phyloP scores from a whole-genome alignment of 1,140 invertebrate species.

The Drosophila eugracilis region DNA sequence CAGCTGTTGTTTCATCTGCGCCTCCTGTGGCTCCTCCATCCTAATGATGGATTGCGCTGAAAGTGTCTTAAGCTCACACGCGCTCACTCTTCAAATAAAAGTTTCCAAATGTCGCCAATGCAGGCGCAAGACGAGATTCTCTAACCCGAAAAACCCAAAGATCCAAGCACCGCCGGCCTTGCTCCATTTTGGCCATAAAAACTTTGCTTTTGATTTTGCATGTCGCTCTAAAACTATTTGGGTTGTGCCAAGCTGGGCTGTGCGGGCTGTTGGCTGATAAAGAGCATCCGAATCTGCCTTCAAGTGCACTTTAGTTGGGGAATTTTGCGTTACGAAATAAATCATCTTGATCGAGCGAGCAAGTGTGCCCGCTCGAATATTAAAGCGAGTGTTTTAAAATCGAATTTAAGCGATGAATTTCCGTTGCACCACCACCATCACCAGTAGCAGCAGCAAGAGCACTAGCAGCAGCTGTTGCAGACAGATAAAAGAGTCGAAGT shows the following conservation, averaged over 20 bases:
- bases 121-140: slow-evolving; percentile 34
- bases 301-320: slow-evolving; percentile 45
- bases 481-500: slow-evolving; percentile 36
- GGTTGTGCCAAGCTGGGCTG: slow-evolving; percentile 33
- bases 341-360: slow-evolving; percentile 76
- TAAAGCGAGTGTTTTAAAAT: slow-evolving; percentile 49
- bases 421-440: no score
- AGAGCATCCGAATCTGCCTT: slow-evolving; percentile 23
- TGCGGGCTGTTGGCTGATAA: slow-evolving; percentile 56
- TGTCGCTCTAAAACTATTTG: slow-evolving; percentile 54
- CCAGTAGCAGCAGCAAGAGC: no score
- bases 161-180: slow-evolving; percentile 11
- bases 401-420: slow-evolving; percentile 36
- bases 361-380: slow-evolving; percentile 56
- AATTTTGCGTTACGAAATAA: slow-evolving; percentile 53
- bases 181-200: slow-evolving; percentile 63
- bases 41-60: slow-evolving; percentile 76
- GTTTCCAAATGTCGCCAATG: slow-evolving; percentile 68
- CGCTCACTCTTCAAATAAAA: slow-evolving; percentile 59
- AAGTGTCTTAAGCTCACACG: slow-evolving; percentile 72
- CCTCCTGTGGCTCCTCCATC: slow-evolving; percentile 17
- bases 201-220: slow-evolving; percentile 76
- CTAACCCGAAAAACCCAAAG: not conserved
- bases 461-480: slow-evolving; percentile 10
- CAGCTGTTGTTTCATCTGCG: slow-evolving; percentile 25